Base-by-base conservation (phyloP, 2,113 vertebrate genomes). In the Speoplatyrhinus poulsoni region DNA sequence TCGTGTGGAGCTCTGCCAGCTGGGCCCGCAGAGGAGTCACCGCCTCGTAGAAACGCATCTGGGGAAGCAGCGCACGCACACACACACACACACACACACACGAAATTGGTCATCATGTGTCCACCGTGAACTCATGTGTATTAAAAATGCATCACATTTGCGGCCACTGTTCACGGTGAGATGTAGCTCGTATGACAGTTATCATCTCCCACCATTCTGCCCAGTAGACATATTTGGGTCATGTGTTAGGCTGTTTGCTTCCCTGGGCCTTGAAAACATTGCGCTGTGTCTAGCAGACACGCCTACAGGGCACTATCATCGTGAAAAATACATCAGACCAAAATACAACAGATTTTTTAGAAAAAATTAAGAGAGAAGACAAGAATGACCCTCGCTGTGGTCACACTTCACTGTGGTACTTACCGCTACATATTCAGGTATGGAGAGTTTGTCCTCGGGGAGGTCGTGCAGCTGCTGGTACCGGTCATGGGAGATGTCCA, bases 381-480 rank as follows among this genome's bases (percentile, higher is more conserved):
- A 26, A 26, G 26, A 2, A 26, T 26, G 26, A 26, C 26, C 26
- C 0, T 26, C 26, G 26, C 26, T 26, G 26, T 26, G 26, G 26
- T 26, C 26, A 26, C 26, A 26, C 26, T 26, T 26, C 26, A 26
- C 26, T 26, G 26, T 26, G 26, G 26, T 26, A 79, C 88, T 96
- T 78, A 99, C 98, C 77, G 96, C 95, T 50, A 98, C 94, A 46
- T 95, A 98, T 90, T 99, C 96, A 78, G 95, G 93, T 77, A 99
- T 96, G 67, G 96, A 96, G 73, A 98, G 88, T 33, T 95, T 94
- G 60, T 99, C 96, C 49, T 98, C 96, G 4, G 96, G 86, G 70
- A 97, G 87, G 67, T 88, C 75, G 11, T 93, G 93, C 0, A 99
- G 92, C 62, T 94, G 94, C 59, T 80, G 65, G 82, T 97, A 98